phyloP scores from a whole-genome alignment of 2,888 invertebrate genomes.

The Alloscopus bannaensis region DNA sequence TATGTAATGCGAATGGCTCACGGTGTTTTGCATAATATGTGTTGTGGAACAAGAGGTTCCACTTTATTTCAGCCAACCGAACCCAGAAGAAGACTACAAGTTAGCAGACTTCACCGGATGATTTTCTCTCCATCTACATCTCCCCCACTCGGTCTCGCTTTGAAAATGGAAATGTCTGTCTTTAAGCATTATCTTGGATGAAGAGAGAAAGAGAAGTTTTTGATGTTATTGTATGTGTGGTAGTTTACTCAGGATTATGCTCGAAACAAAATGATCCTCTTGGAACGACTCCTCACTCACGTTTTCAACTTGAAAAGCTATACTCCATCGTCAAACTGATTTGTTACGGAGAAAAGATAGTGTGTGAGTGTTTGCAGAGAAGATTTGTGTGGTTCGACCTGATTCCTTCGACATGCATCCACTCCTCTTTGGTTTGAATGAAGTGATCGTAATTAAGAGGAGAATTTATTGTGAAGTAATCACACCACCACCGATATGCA shows the following conservation, averaged over 20 bases:
- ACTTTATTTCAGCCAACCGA: not conserved
- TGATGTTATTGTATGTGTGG: constrained; percentile 26
- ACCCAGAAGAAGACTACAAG: not conserved
- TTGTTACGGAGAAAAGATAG: no score
- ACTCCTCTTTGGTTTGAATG: constrained; percentile 4
- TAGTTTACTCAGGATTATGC: constrained; percentile 2
- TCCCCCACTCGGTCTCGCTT: constrained; percentile 27
- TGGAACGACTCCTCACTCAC: not conserved
- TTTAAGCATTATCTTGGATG: constrained; percentile 15
- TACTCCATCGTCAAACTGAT: no score
- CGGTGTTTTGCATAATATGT: constrained; percentile 58
- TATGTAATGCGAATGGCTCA: constrained; percentile 51
- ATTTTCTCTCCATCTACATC: no score
- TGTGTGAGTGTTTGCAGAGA: no score
- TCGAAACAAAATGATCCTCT: constrained; percentile 11
- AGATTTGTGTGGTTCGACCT: no score
- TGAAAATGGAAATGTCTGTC: constrained; percentile 43
- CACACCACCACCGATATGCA: no score
- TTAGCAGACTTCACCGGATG: constrained; percentile 20
- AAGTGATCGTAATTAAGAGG: constrained; percentile 21
- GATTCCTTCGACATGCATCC: not conserved
- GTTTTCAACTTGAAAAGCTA: no score
- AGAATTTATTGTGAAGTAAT: constrained; percentile 15
- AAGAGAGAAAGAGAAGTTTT: constrained; percentile 42
- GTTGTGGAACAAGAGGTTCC: constrained; percentile 37